Base-by-base conservation (phyloP, 2,888 invertebrate genomes). In the Liposcelis brunnea region DNA sequence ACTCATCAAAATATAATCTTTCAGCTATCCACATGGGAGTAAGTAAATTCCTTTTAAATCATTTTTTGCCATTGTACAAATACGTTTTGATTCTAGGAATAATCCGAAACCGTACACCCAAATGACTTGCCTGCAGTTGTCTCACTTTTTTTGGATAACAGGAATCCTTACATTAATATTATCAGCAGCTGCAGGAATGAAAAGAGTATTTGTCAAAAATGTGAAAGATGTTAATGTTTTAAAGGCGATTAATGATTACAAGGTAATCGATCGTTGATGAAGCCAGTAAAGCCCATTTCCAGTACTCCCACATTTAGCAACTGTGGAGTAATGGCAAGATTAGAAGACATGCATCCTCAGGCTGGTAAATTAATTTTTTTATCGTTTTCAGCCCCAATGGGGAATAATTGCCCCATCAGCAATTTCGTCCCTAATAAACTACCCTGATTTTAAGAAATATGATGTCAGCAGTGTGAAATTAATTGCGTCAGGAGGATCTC, bases 101-200 rank as follows among this genome's bases (percentile, higher is more conserved):
- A 26, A 26, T 8, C 26, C 26, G 4, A 26, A 26, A 26, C 26
- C 26, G 26, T 26, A 26, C 8, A 8, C 8, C 8, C 4, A 26
- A 8, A 26, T 26, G 26, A 8, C 26, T 6, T 26, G 26, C 8
- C 8, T 26, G 26, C 26, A 26, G 26, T 26, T 26, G 26, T 14
- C 40, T 6, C 21, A 18, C 15, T 40, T 40, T 11, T 40, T 19
- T 21, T 40, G 40, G 40, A 40, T 40, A 18, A 15, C 40, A 6
- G 40, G 40, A 40, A 21, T 18, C 19, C 19, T 40, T 3, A 19
- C 19, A 5, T 21, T 40, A 14, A 18, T 40, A 6, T 10, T 16
- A 19, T 18, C 16, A 19, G 21, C 19, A 5, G 21, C 19, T 8
- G 11, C 19, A n/a, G 40, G 40, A 21, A 19, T 40, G 16, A 14